phyloP scores from a whole-genome alignment of 1,140 invertebrate genomes.

The Drosophila azteca region DNA sequence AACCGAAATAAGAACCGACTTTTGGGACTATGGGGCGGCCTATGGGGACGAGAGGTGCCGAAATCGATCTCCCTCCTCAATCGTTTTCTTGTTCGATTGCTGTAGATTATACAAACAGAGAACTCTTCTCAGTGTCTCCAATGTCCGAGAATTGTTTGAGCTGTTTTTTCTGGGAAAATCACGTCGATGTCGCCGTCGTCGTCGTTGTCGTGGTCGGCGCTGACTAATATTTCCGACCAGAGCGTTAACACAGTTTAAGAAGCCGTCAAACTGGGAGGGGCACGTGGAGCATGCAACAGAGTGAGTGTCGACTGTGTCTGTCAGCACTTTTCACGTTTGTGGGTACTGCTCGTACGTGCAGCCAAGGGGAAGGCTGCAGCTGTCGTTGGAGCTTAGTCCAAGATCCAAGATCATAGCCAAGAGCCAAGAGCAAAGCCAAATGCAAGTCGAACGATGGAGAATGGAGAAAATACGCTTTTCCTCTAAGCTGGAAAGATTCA shows the following conservation, averaged over 20 bases:
- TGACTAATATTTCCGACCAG: constrained; percentile 44
- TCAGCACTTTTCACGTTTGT: constrained; percentile 46
- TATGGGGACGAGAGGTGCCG: no score
- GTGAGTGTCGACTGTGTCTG: constrained; percentile 15
- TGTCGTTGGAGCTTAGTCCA: constrained; percentile 23
- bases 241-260: constrained; percentile 50
- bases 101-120: background rate
- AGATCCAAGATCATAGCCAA: background rate
- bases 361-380: constrained; percentile 32
- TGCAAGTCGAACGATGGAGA: background rate
- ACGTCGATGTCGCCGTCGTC: constrained; percentile 1
- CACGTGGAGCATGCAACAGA: background rate
- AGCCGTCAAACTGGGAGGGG: constrained; percentile 32
- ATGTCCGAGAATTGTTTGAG: constrained; percentile 46
- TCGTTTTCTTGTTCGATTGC: no score
- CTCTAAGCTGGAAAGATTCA: constrained; percentile 31
- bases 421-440: background rate
- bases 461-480: constrained; percentile 37
- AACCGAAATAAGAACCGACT: constrained; percentile 16
- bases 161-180: constrained; percentile 40
- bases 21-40: no score
- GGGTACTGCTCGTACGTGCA: constrained; percentile 29
- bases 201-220: background rate
- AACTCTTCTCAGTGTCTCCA: constrained; percentile 4
- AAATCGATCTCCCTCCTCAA: no score